A percentile compares a stretch with the other conserved stretches of the same genome.
Conservation (phyloP, 2,888 invertebrate species). For the Actias luna region DNA sequence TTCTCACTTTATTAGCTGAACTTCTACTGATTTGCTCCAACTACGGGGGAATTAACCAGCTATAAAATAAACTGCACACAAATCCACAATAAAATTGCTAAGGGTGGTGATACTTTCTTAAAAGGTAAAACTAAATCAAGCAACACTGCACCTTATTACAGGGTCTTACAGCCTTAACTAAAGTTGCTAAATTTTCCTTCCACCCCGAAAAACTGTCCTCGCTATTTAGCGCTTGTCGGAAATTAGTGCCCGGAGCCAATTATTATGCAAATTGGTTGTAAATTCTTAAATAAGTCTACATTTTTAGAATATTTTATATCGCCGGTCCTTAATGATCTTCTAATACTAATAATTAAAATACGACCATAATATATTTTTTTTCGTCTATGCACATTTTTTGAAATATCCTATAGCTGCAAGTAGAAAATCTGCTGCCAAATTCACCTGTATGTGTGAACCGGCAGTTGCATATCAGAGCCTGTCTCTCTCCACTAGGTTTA, state of each 20-base stretch:
- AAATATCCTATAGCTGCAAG: too few species aligned
- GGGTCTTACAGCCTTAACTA: not conserved
- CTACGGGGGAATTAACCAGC: too few species aligned
- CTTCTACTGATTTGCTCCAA: too few species aligned
- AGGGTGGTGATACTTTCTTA: too few species aligned
- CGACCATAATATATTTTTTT: not conserved
- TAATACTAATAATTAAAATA: not conserved
- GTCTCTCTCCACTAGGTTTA: too few species aligned
- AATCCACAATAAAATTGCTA: too few species aligned
- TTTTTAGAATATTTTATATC: not conserved
- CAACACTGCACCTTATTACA: not conserved
- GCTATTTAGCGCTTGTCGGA: not conserved
- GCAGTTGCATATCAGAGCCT: too few species aligned
- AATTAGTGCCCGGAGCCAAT: slow-evolving; percentile 7
- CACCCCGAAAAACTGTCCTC: not conserved
- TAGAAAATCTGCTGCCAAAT: too few species aligned
- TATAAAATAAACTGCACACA: too few species aligned
- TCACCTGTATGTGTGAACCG: too few species aligned
- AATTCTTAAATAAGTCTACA: not conserved
- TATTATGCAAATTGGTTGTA: slow-evolving; percentile 10
- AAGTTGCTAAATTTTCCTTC: not conserved
- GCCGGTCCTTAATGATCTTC: not conserved
- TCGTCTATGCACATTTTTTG: too few species aligned
- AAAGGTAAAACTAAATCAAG: not conserved
- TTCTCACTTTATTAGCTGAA: too few species aligned